These are phyloP conservation scores for Eueremaeus valkanovi DNA, from an alignment of 2,888 invertebrate species.

Conservation along the genomic window DNA sequence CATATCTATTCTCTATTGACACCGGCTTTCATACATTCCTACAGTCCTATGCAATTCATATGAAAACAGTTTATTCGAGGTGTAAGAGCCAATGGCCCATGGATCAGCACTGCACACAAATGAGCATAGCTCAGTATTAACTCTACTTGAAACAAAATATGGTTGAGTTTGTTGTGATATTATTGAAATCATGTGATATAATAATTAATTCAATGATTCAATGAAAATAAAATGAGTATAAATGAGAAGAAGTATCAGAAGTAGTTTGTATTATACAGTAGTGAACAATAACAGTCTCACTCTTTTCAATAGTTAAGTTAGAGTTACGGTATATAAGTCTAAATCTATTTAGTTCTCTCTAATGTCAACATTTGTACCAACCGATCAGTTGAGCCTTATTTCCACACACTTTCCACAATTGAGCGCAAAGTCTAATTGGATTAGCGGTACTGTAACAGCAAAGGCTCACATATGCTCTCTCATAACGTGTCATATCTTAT, in stretches of 20 bases:
- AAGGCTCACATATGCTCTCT: conserved; percentile 23
- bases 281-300: conserved; percentile 8
- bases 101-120: too few species aligned
- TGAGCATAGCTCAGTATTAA: too few species aligned
- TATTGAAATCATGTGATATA: too few species aligned
- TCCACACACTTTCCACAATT: conserved; percentile 17
- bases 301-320: conserved; percentile 5
- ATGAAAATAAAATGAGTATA: too few species aligned
- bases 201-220: too few species aligned
- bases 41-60: background rate
- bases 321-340: background rate
- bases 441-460: conserved; percentile 28
- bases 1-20: conserved; percentile 4
- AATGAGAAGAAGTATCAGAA: background rate
- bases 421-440: conserved; percentile 6
- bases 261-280: background rate
- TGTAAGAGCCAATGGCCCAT: too few species aligned
- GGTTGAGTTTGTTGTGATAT: too few species aligned
- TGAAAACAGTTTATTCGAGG: background rate
- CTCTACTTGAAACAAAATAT: too few species aligned
- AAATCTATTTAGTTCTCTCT: conserved; percentile 23
- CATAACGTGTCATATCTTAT: conserved; percentile 26
- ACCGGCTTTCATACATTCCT: background rate
- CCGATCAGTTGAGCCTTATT: conserved; percentile 14
- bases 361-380: conserved; percentile 28